Percentiles rank a stretch among this genome's conserved stretches.
Conservation (phyloP, 2,888 invertebrate genomes). For the Pachydiplax longipennis region DNA sequence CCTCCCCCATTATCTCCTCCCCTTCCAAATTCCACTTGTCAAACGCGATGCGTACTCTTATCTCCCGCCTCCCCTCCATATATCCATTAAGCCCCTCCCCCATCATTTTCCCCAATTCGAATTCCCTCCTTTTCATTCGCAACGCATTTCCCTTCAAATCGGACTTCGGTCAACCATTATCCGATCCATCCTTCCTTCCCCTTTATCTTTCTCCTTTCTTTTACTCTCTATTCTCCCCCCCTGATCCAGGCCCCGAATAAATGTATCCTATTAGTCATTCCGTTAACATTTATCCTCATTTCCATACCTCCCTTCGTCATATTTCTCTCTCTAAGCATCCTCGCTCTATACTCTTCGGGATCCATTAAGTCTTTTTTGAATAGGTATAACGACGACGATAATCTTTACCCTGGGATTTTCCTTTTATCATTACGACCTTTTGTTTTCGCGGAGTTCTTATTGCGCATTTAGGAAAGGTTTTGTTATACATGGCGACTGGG, state of each 20-base stretch:
- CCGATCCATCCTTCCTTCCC: neutral
- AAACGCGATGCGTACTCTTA: neutral
- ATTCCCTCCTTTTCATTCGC: constrained; percentile 4
- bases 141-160: neutral
- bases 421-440: neutral
- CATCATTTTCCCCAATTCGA: neutral
- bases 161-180: neutral
- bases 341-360: neutral
- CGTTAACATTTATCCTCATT: neutral
- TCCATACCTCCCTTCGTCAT: neutral
- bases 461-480: neutral
- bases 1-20: neutral
- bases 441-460: neutral
- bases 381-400: neutral
- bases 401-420: neutral
- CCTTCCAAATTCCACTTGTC: neutral
- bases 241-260: neutral
- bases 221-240: neutral
- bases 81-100: neutral
- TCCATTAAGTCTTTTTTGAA: neutral
- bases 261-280: neutral
- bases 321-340: neutral
- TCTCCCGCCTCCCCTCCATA: neutral
- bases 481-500: too few relatives aligned
- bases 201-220: neutral